Percentiles rank a stretch among this genome's conserved stretches.
phyloP scores from a whole-genome alignment of 1,140 invertebrate species.

The Halyomorpha halys region DNA sequence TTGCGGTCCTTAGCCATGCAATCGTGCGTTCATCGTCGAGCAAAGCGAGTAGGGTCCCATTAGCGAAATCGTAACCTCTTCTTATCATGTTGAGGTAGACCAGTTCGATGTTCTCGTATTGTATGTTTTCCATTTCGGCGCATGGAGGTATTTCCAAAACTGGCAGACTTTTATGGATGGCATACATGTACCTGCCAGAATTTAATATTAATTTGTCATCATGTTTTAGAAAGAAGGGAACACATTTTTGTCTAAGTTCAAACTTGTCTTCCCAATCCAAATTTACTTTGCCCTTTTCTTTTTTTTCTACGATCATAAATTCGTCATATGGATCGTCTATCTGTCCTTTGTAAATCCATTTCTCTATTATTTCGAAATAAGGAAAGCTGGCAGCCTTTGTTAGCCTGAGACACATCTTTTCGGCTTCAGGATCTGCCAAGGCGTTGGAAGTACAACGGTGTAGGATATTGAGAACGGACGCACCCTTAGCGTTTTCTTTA shows the following conservation, averaged over 20 bases:
- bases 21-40: background rate
- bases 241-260: background rate
- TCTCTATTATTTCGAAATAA: background rate
- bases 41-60: background rate
- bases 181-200: slow-evolving; percentile 1
- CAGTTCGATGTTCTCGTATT: background rate
- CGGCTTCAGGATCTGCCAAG: background rate
- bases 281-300: background rate
- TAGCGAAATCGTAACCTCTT: background rate
- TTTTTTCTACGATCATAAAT: background rate
- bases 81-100: background rate
- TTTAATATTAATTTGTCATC: background rate
- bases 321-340: background rate
- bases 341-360: background rate
- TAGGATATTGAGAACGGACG: background rate
- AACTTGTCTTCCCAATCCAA: background rate
- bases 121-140: background rate
- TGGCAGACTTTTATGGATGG: background rate
- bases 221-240: background rate
- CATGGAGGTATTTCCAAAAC: background rate
- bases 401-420: background rate
- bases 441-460: background rate
- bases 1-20: background rate
- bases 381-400: background rate
- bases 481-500: background rate